Base-by-base conservation (phyloP, 2,888 invertebrate species). In the Sipha maydis region DNA sequence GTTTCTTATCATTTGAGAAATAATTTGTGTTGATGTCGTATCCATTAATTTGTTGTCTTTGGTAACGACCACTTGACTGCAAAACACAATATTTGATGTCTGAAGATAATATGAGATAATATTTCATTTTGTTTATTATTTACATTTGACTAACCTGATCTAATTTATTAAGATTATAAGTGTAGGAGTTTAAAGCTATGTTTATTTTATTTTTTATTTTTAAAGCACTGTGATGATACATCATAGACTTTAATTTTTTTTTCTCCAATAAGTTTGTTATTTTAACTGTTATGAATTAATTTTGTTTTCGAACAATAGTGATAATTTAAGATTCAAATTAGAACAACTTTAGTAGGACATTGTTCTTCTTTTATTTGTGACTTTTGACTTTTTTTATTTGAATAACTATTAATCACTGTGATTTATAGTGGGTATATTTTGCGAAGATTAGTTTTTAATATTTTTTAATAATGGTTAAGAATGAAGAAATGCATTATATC, bases 381-480 rank as follows among this genome's bases (percentile, higher is more conserved):
- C 21, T 5, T 56, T 56, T 61, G 25, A 61, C 5, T 61, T 61
- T 21, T 61, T 61, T 61, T 25, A 61, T 61, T 61, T 25, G 21
- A 21, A 61, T 61, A 48, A 48, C 48, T 48, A 48, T 48, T 61
- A 8, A 61, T 21, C 21, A 61, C 19, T 21, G 2, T 8, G 61
- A 25, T 25, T 61, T 61, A 25, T 61, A 61, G 0, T 61, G 25
- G 25, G 28, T 38, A 34, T 38, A 25, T 19, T 38, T 25, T 38
- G 38, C 38, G 3, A 34, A 21, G 34, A 34, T 38, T 9, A 31
- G 75, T 25, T 19, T 41, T 38, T n/a, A 54, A 54, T 25, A 54
- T 31, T 17, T 4, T 9, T 14, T 31, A 71, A 61, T 21, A 14
- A 92, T 92, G 89, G 91, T 91, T 78, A 92, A 91, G 90, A 90